A percentile compares a stretch with the other conserved stretches of the same genome.
phyloP scores from a whole-genome alignment of 2,888 invertebrate species.

The Craniophora ligustri region DNA sequence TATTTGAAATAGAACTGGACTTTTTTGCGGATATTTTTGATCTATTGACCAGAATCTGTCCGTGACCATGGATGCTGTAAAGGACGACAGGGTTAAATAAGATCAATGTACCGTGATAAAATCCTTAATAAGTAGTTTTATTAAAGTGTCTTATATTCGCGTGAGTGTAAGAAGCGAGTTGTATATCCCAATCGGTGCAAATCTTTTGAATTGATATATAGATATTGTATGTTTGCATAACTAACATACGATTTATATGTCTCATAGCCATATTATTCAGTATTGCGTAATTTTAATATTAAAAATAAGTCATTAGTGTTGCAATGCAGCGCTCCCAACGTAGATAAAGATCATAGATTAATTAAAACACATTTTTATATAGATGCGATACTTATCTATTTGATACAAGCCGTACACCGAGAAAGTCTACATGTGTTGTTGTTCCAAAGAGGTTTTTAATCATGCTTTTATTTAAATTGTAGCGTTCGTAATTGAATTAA shows the following conservation, averaged over 20 bases:
- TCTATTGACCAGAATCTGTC: too few relatives aligned
- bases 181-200: too few relatives aligned
- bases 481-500: slow-evolving; percentile 9
- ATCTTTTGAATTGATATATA: background rate
- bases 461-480: background rate
- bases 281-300: slow-evolving; percentile 26
- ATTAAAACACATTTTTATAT: slow-evolving; percentile 42
- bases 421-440: slow-evolving; percentile 16
- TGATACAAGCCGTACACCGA: slow-evolving; percentile 25
- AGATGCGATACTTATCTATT: slow-evolving; percentile 25
- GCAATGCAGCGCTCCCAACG: slow-evolving; percentile 11
- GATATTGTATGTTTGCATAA: slow-evolving; percentile 7
- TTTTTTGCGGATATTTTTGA: too few relatives aligned
- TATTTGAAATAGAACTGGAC: too few relatives aligned
- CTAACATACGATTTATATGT: slow-evolving; percentile 7
- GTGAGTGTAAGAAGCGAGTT: too few relatives aligned
- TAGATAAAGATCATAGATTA: slow-evolving; percentile 44
- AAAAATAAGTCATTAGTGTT: slow-evolving; percentile 27
- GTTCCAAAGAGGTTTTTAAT: slow-evolving; percentile 1
- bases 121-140: too few relatives aligned
- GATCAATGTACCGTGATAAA: too few relatives aligned
- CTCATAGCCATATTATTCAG: slow-evolving; percentile 7
- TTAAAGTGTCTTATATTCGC: too few relatives aligned
- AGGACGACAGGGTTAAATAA: too few relatives aligned
- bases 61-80: too few relatives aligned